Evolutionary conservation across 2,797 vertebrate species (phyloP), one percentile per base, ranked within the genome.

Genomic region (Vireo griseus): DNA sequence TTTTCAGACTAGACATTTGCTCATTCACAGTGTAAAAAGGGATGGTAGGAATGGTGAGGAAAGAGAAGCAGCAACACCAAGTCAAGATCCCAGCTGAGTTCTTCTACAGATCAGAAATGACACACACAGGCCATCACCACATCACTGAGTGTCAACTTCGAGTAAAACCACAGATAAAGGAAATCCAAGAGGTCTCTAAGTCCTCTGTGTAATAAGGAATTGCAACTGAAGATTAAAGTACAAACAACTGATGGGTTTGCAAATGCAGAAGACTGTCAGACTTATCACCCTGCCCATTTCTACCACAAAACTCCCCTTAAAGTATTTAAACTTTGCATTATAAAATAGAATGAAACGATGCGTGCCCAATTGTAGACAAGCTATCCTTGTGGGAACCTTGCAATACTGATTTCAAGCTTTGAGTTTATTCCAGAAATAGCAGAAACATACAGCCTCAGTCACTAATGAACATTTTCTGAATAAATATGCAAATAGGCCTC

Each of bases 71-170:
- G 16, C 47, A 66, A 13, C 10, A n/a, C 3, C 29, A 50, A 50
- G 24, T 24, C 8, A 13, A 61, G 52, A 33, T 33, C 22, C 22
- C 37, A 44, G 21, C 15, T 14, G 26, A 85, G 39, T 4, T 63
- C 42, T 57, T 58, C 67, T 5, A 5, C 1, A 54, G 16, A 54
- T 66, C 24, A 69, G 24, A 68, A 85, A 37, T 4, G 16, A 68
- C 71, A 65, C 16, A 37, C 4, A 26, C 1, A 57, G 45, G 44
- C 74, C 66, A 79, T 28, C 31, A 71, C 4, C 25, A 42, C 24
- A 31, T 16, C 54, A 65, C 14, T 33, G 57, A 79, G 39, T 0
- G 1, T 14, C 50, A 75, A 26, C n/a, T 72, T 68, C 0, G 0
- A 79, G 24, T 25, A 78, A 85, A 85, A 44, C 48, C 55, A 67